Percentiles rank a stretch among this genome's conserved stretches.
These are phyloP conservation scores for Ispidina picta DNA, from an alignment of 2,797 vertebrate species.

Conservation along the genomic window DNA sequence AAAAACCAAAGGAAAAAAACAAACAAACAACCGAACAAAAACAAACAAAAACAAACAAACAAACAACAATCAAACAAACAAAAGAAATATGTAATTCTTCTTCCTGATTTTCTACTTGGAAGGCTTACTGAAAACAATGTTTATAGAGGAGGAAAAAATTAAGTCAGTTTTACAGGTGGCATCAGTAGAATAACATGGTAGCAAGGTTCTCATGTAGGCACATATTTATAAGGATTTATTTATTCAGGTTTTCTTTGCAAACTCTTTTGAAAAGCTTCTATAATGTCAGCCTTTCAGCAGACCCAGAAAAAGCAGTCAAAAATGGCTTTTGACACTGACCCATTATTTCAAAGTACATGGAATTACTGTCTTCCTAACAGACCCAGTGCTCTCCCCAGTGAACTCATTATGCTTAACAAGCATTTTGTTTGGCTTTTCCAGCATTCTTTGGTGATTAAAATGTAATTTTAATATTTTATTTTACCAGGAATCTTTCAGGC, in stretches of 20 bases:
- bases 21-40: too few species aligned
- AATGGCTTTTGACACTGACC: neutral
- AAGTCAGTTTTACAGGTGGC: neutral
- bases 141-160: neutral
- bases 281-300: neutral
- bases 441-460: neutral
- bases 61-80: neutral
- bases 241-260: neutral
- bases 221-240: neutral
- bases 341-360: neutral
- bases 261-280: neutral
- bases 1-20: too few species aligned
- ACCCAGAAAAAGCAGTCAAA: neutral
- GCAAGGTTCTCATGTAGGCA: fast-evolving
- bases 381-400: fast-evolving
- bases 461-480: neutral
- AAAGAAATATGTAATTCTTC: neutral
- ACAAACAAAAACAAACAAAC: neutral
- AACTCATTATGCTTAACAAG: neutral
- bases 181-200: neutral
- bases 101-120: neutral
- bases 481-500: neutral
- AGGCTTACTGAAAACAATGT: neutral
- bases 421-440: neutral
- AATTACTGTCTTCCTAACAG: neutral